Percentiles rank a stretch among this genome's conserved stretches.
These are phyloP conservation scores for Gavialis gangeticus DNA, from an alignment of 2,113 vertebrate genomes.

Conservation along the genomic window DNA sequence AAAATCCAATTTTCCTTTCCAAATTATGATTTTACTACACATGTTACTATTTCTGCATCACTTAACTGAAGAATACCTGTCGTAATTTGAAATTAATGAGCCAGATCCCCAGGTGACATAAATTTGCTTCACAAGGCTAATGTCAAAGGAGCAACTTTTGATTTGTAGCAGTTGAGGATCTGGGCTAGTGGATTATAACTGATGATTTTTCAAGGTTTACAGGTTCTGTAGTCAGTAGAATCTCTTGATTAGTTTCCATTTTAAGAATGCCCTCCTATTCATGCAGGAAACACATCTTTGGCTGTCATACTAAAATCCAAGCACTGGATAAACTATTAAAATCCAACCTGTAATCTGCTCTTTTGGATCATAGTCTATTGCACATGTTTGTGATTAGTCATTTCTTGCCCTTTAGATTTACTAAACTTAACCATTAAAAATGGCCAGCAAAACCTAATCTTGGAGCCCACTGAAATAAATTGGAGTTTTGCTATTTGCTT, in stretches of 20 bases:
- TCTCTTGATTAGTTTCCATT: conserved; percentile 46
- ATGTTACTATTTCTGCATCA: conserved; percentile 53
- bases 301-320: conserved; percentile 64
- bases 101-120: conserved; percentile 24
- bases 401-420: conserved; percentile 64
- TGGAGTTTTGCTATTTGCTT: conserved; percentile 55
- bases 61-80: conserved; percentile 60
- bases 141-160: conserved; percentile 5
- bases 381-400: conserved; percentile 71
- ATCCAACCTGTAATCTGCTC: conserved; percentile 75
- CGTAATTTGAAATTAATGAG: conserved; percentile 22
- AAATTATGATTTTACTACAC: conserved; percentile 38
- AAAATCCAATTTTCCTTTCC: too few species aligned
- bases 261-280: conserved; percentile 48
- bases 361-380: conserved; percentile 71
- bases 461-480: conserved; percentile 43
- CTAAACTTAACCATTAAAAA: conserved; percentile 57
- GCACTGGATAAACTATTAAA: conserved; percentile 70
- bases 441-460: conserved; percentile 8
- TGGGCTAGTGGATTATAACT: conserved; percentile 15
- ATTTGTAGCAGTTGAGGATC: neutral
- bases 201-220: neutral
- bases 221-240: conserved; percentile 1
- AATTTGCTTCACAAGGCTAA: conserved; percentile 17
- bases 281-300: conserved; percentile 65